These are phyloP conservation scores for Silvanus unidentatus DNA, from an alignment of 2,888 invertebrate genomes.

Conservation along the genomic window DNA sequence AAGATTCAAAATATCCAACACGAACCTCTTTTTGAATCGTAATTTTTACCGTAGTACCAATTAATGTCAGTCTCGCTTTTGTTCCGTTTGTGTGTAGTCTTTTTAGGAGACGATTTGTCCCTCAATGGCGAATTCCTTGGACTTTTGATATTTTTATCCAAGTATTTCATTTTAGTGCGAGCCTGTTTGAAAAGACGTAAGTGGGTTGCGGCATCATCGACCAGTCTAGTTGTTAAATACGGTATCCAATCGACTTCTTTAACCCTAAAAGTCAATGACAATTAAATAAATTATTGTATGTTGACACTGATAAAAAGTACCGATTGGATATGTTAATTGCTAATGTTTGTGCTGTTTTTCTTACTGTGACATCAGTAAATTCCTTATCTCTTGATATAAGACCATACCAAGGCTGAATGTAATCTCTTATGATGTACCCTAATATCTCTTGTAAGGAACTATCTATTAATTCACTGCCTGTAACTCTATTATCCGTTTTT, in stretches of 20 bases:
- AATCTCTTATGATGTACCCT: conserved; percentile 73
- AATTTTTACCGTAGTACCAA: conserved; percentile 51
- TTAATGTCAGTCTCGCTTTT: conserved; percentile 68
- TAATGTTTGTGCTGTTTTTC: conserved; percentile 64
- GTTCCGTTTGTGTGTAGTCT: conserved; percentile 56
- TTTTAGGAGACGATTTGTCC: conserved; percentile 41
- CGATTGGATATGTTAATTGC: conserved; percentile 67
- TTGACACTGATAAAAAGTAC: conserved; percentile 41
- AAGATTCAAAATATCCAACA: too few species aligned
- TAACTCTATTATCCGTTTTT: conserved; percentile 59
- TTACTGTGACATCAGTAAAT: conserved; percentile 61
- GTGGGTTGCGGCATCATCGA: conserved; percentile 88
- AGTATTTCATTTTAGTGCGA: conserved; percentile 45
- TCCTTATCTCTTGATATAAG: conserved; percentile 66
- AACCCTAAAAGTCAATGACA: conserved; percentile 43
- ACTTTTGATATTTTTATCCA: background rate
- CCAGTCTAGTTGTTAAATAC: conserved; percentile 76
- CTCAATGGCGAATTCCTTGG: conserved; percentile 37
- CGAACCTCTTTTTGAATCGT: conserved; percentile 41
- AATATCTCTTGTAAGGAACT: conserved; percentile 81
- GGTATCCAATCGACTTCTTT: conserved; percentile 90
- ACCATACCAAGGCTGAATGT: conserved; percentile 71
- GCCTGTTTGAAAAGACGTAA: conserved; percentile 81
- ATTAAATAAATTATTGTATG: background rate
- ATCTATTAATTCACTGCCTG: conserved; percentile 81